Conservation (phyloP, 2,888 invertebrate genomes). For the Selenia dentaria region DNA sequence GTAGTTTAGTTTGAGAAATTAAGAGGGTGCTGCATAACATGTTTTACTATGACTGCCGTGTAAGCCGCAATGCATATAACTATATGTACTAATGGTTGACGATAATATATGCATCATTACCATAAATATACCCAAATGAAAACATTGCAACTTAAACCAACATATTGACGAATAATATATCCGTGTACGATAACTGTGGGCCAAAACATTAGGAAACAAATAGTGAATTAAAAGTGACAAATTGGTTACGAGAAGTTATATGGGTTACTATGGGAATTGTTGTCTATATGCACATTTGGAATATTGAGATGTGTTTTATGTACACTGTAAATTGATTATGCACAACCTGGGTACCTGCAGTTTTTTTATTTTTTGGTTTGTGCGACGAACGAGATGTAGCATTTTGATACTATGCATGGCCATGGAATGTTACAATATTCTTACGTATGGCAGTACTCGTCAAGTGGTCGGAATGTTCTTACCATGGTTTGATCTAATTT, state of each 20-base stretch:
- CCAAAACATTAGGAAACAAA: conserved; percentile 27
- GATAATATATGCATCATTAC: conserved; percentile 42
- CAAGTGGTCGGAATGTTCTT: conserved; percentile 40
- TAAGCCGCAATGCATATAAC: conserved; percentile 76
- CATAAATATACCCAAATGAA: conserved; percentile 34
- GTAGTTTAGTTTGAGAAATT: no score
- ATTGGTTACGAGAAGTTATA: conserved; percentile 53
- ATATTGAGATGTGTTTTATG: conserved; percentile 49
- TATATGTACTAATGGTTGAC: conserved; percentile 77
- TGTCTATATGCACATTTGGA: conserved; percentile 52
- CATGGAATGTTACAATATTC: conserved; percentile 65
- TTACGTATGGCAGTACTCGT: conserved; percentile 36
- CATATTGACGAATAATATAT: conserved; percentile 25
- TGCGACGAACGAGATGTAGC: conserved; percentile 64
- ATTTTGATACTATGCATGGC: conserved; percentile 74
- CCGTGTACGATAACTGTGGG: conserved; percentile 3
- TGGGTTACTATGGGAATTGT: conserved; percentile 37
- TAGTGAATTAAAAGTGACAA: conserved; percentile 65
- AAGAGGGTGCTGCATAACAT: no score
- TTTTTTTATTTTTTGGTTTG: conserved; percentile 61
- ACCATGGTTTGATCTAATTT: conserved; percentile 45
- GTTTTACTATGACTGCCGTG: conserved; percentile 64
- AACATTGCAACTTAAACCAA: conserved; percentile 34
- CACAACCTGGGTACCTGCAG: conserved; percentile 70
- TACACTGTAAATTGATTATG: conserved; percentile 74